Evolutionary conservation across 2,888 invertebrate genomes (phyloP).

Genomic region (Thymelicus sylvestris): DNA sequence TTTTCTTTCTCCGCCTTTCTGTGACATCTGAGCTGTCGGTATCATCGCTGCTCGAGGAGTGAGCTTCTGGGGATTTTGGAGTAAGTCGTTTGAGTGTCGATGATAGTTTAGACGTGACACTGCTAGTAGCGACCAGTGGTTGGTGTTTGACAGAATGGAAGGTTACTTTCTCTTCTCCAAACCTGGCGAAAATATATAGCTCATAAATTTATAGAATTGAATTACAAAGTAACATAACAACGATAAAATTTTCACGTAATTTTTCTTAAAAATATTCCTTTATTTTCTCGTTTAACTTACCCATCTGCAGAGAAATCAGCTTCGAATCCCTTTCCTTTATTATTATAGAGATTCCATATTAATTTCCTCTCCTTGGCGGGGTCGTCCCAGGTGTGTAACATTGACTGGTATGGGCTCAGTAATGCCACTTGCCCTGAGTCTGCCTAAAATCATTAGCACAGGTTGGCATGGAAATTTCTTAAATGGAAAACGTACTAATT

Average conservation of each 20-base stretch:
- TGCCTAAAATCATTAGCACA: conserved; percentile 39
- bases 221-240: not conserved
- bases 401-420: conserved; percentile 89
- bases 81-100: conserved; percentile 82
- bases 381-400: conserved; percentile 94
- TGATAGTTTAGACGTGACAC: conserved; percentile 82
- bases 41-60: conserved; percentile 86
- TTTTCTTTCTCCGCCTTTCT: conserved; percentile 85
- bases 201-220: conserved; percentile 1
- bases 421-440: conserved; percentile 87
- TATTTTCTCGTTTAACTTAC: conserved; percentile 55
- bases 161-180: conserved; percentile 89
- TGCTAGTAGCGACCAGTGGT: conserved; percentile 71
- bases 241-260: not conserved
- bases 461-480: not conserved
- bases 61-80: conserved; percentile 79
- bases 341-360: conserved; percentile 93
- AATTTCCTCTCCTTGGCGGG: conserved; percentile 89
- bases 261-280: too few relatives aligned
- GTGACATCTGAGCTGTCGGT: conserved; percentile 76
- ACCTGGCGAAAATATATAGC: conserved; percentile 61
- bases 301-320: conserved; percentile 90
- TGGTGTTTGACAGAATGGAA: conserved; percentile 88
- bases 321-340: conserved; percentile 89
- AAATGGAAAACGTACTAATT: too few relatives aligned